Percentiles rank a stretch among this genome's conserved stretches.
phyloP scores from a whole-genome alignment of 2,113 vertebrate species.

The Salvelinus sp. region DNA sequence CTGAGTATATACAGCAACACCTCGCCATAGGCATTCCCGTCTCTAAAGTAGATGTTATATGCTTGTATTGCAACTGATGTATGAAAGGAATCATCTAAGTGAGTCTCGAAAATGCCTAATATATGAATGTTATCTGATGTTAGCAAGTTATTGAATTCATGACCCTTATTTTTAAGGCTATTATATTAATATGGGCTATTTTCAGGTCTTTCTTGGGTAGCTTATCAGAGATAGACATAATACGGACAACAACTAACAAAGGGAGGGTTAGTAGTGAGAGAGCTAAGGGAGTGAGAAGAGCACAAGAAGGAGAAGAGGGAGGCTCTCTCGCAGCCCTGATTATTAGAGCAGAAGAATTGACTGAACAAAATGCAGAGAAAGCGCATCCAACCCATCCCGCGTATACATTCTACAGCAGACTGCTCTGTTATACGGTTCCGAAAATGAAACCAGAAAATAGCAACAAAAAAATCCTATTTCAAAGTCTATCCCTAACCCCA shows the following conservation, averaged over 20 bases:
- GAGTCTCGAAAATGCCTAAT: too few species aligned
- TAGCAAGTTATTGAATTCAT: too few species aligned
- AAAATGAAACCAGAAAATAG: not conserved
- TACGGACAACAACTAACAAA: not conserved
- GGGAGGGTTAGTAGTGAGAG: not conserved
- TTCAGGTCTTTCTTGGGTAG: too few species aligned
- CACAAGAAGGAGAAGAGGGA: not conserved
- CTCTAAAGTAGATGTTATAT: too few species aligned
- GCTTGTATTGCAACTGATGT: too few species aligned
- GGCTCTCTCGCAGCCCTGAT: conserved; percentile 50
- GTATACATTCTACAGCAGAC: conserved; percentile 11
- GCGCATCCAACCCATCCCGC: conserved; percentile 18
- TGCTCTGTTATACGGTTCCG: not conserved
- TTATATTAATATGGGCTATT: too few species aligned
- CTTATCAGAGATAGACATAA: too few species aligned
- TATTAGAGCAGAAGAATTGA: conserved; percentile 73
- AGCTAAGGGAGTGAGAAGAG: conserved; percentile 3
- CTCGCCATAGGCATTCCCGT: too few species aligned
- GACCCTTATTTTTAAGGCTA: too few species aligned
- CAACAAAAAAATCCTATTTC: not conserved
- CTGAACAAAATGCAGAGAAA: conserved; percentile 49
- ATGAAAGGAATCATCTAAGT: too few species aligned
- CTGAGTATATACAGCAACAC: too few species aligned
- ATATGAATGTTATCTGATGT: too few species aligned
- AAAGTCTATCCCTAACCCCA: conserved; percentile 4